Evolutionary conservation across 2,113 vertebrate species (phyloP).

Genomic region (Oplegnathus fasciatus): DNA sequence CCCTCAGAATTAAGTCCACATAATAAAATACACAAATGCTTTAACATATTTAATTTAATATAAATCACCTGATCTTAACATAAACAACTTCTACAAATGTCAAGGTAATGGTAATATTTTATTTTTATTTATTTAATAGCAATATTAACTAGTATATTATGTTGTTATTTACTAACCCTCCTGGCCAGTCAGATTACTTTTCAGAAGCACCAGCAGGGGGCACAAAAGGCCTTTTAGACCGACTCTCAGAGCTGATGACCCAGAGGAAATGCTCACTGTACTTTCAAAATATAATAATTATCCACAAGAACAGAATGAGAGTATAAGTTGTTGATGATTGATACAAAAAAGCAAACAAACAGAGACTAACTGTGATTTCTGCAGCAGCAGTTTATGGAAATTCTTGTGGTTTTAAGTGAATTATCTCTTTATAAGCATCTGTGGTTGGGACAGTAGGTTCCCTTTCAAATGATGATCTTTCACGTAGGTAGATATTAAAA

Average conservation of each 20-base stretch:
- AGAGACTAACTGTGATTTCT: not conserved
- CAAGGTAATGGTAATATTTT: too few species aligned
- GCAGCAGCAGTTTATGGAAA: not conserved
- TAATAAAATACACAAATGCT: not conserved
- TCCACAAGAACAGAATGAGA: not conserved
- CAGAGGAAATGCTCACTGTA: not conserved
- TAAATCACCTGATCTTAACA: not conserved
- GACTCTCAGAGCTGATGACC: too few species aligned
- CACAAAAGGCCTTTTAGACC: not conserved
- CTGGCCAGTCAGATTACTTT: not conserved
- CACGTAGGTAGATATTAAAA: slow-evolving; percentile 31
- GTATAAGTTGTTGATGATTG: too few species aligned
- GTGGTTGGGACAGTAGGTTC: not conserved
- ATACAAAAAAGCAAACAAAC: not conserved
- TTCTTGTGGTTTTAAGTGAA: not conserved
- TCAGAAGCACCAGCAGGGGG: slow-evolving; percentile 63
- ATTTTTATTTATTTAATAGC: too few species aligned
- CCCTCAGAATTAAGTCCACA: not conserved
- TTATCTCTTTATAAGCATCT: not conserved
- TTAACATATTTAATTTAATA: too few species aligned
- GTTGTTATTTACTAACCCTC: not conserved
- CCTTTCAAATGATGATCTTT: slow-evolving; percentile 3
- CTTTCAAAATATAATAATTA: not conserved
- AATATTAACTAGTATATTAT: not conserved
- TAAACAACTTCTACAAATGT: not conserved